Percentiles rank a stretch among this genome's conserved stretches.
Conservation (phyloP, 2,797 vertebrate species). For the Dendrocincla fuliginosa region DNA sequence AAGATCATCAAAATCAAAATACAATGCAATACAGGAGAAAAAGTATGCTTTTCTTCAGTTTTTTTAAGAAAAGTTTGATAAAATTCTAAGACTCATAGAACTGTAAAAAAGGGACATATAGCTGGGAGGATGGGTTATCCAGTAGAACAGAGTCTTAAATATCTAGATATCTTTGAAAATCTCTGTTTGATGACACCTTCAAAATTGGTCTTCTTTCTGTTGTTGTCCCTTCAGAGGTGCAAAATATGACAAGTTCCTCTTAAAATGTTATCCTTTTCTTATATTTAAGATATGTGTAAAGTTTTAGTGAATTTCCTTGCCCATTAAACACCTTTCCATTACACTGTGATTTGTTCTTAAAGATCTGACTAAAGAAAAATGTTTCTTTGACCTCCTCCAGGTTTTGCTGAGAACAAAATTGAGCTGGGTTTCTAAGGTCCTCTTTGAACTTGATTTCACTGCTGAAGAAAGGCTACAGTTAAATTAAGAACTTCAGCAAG, state of each 20-base stretch:
- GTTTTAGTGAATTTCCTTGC: background rate
- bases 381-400: constrained; percentile 47
- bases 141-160: background rate
- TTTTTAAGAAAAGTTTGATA: background rate
- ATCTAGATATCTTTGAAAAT: background rate
- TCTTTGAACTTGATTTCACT: constrained; percentile 52
- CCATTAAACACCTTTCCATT: constrained; percentile 20
- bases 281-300: background rate
- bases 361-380: constrained; percentile 46
- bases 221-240: background rate
- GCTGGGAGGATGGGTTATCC: background rate
- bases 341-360: constrained; percentile 18
- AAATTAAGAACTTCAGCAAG: constrained; percentile 50
- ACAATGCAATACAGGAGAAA: background rate
- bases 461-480: constrained; percentile 40
- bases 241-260: background rate
- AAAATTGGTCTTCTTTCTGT: background rate
- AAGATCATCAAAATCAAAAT: background rate
- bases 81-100: background rate
- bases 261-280: constrained; percentile 4
- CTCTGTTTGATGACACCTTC: background rate
- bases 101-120: background rate
- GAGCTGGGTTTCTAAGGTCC: constrained; percentile 43
- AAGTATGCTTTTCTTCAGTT: background rate
- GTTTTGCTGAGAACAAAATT: constrained; percentile 47